Evolutionary conservation across 2,888 invertebrate species (phyloP).

Genomic region (Lithophane ornitopus): DNA sequence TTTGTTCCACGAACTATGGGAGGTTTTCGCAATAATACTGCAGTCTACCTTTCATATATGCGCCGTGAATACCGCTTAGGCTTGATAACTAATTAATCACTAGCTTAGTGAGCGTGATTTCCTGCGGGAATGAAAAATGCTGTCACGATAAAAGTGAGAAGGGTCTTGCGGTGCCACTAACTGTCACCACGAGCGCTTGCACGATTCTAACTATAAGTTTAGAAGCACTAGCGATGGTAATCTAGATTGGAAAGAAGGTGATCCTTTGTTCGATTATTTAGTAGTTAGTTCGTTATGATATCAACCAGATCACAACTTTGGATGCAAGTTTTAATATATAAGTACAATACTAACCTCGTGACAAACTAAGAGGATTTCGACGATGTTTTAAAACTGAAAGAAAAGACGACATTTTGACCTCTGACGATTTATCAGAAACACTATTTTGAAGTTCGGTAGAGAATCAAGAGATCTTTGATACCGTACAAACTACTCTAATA

Average conservation of each 20-base stretch:
- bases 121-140: constrained; percentile 84
- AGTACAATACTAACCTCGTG: background rate
- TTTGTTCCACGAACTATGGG: constrained; percentile 29
- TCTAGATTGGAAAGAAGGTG: constrained; percentile 22
- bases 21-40: constrained; percentile 48
- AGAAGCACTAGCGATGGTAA: constrained; percentile 42
- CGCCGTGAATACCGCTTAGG: constrained; percentile 51
- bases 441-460: background rate
- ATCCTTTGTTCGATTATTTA: background rate
- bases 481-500: background rate
- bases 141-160: constrained; percentile 84
- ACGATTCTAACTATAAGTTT: constrained; percentile 55
- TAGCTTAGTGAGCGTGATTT: constrained; percentile 81
- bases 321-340: background rate
- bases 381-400: background rate
- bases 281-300: background rate
- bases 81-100: constrained; percentile 86
- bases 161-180: constrained; percentile 72
- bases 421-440: background rate
- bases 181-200: constrained; percentile 67
- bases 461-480: background rate
- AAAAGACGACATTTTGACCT: background rate
- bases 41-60: constrained; percentile 60
- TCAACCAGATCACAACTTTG: background rate
- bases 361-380: background rate